A percentile compares a stretch with the other conserved stretches of the same genome.
phyloP scores from a whole-genome alignment of 2,888 invertebrate genomes.

The Eueremaeus valkanovi region DNA sequence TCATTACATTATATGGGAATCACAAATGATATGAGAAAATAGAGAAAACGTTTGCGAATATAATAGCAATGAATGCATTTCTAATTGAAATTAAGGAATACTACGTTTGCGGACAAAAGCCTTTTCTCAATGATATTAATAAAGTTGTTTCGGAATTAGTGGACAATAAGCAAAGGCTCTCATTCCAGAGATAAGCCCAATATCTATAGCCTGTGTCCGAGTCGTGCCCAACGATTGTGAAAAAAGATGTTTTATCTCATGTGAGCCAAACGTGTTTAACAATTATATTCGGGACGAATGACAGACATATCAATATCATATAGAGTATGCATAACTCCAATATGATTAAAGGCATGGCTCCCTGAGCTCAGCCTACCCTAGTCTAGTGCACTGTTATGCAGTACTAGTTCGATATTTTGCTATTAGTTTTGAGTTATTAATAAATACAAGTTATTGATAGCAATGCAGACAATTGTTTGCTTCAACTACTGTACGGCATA shows the following conservation, averaged over 20 bases:
- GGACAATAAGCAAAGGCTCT: neutral
- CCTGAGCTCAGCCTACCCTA: neutral
- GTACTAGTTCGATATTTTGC: too few species aligned
- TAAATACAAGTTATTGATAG: neutral
- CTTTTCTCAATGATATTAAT: too few species aligned
- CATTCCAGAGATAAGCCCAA: neutral
- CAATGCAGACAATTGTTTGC: neutral
- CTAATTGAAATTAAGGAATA: neutral
- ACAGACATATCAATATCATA: neutral
- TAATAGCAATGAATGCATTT: too few species aligned
- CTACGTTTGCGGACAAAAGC: too few species aligned
- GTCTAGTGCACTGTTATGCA: neutral
- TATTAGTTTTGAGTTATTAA: too few species aligned
- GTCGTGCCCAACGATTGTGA: neutral
- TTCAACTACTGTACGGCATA: neutral
- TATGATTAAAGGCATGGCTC: neutral
- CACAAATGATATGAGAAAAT: neutral
- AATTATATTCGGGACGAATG: neutral
- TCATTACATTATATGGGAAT: neutral
- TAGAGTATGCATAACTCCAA: neutral
- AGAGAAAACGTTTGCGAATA: neutral
- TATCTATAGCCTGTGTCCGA: neutral
- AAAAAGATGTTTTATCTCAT: constrained; percentile 6
- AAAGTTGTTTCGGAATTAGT: too few species aligned
- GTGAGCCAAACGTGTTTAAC: neutral